A percentile compares a stretch with the other conserved stretches of the same genome.
phyloP scores from a whole-genome alignment of 2,888 invertebrate genomes.

The Pollenia labialis region DNA sequence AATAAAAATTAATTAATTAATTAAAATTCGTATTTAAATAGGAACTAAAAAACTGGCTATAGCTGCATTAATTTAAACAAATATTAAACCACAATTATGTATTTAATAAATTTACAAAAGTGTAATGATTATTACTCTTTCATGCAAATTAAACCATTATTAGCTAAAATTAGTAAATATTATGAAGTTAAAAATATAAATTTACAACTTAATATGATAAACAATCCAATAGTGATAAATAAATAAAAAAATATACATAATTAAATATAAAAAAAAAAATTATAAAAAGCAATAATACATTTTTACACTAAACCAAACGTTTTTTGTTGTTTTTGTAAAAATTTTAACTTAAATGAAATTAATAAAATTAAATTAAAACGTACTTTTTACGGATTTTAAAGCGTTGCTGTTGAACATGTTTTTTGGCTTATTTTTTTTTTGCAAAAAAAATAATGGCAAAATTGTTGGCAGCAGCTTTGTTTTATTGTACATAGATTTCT shows the following conservation, averaged over 20 bases:
- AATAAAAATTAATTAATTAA: too few relatives aligned
- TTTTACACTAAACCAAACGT: constrained; percentile 74
- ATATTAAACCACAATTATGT: too few relatives aligned
- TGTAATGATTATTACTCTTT: neutral
- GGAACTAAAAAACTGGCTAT: too few relatives aligned
- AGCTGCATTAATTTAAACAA: too few relatives aligned
- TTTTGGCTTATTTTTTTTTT: constrained; percentile 18
- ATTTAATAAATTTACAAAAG: neutral
- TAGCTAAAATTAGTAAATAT: constrained; percentile 25
- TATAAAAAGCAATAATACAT: constrained; percentile 31
- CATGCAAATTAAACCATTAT: constrained; percentile 19
- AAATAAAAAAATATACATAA: constrained; percentile 35
- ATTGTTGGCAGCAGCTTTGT: constrained; percentile 67
- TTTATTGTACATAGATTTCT: constrained; percentile 19
- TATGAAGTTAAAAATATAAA: neutral
- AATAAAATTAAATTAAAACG: constrained; percentile 70
- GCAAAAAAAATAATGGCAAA: constrained; percentile 67
- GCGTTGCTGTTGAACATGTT: constrained; percentile 56
- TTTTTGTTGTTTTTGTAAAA: constrained; percentile 22
- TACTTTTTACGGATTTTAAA: constrained; percentile 66
- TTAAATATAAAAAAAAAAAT: constrained; percentile 67
- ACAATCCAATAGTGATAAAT: constrained; percentile 41
- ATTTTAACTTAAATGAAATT: constrained; percentile 33
- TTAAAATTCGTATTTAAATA: too few relatives aligned
- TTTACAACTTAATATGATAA: constrained; percentile 48